Base-by-base conservation (phyloP, 1,140 invertebrate species). In the Holcopasites calliopsidis region DNA sequence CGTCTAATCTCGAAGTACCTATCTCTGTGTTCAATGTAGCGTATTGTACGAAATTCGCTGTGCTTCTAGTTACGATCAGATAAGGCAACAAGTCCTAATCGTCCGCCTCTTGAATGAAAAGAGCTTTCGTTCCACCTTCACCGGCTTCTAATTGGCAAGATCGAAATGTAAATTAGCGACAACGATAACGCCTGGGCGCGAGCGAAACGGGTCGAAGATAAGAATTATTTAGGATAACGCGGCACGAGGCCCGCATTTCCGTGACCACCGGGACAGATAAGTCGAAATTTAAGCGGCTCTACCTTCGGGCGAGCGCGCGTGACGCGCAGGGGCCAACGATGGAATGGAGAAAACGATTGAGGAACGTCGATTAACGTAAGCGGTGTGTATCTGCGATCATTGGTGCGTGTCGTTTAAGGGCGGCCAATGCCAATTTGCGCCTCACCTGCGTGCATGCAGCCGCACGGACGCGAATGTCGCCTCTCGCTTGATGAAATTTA, bases 331-430 rank as follows among this genome's bases (percentile, higher is more conserved):
- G 21, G 31, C 28, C n/a, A 64, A 44, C 21, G 69, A 50, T 62
- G 58, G 57, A 54, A 33, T 44, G 31, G n/a, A 52, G 10, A 31
- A 18, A 49, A 13, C 35, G 38, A 52, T 42, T 8, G 38, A n/a
- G 38, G 35, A 35, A 13, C 26, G 23, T 23, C 18, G 31, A 82
- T 76, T 71, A 79, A 49, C 77, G 68, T 80, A 77, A 80, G 80
- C 47, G 61, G 0, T 35, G 1, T 35, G 54, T 47, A 38, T 75
- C 75, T 49, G 72, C 52, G 47, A 66, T 61, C 60, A 21, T 35
- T 49, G 13, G 33, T 21, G 60, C 69, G 38, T 21, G 42, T 44
- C 33, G 73, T 35, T 79, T 31, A 54, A 40, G n/a, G n/a, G n/a
- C n/a, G 55, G 33, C 28, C 42, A 40, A 23, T n/a, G n/a, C 18